Base-by-base conservation (phyloP, 2,888 invertebrate species). In the Athalia cordata region DNA sequence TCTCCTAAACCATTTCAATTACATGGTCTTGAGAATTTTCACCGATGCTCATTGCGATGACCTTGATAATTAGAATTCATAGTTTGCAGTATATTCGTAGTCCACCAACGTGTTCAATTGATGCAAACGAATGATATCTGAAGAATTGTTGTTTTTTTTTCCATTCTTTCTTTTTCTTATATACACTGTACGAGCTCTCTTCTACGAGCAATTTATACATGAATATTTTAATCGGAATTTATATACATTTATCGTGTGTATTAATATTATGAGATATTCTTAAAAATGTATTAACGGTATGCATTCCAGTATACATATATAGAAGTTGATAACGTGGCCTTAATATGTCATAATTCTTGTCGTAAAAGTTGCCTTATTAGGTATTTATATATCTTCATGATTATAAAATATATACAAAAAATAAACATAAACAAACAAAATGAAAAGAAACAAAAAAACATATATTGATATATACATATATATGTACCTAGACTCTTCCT, bases 231-330 rank as follows among this genome's bases (percentile, higher is more conserved):
- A 29, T 29, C 29, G 29, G 29, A 29, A 29, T 29, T 1, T 29
- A 29, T 29, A 29, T 29, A 2, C 29, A 29, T 29, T 29, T 29
- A 67, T 47, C 3, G 9, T n/a, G 47, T 65, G 13, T 47, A 29
- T 62, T 29, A 29, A 11, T 9, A 47, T 9, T 43, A 47, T 65
- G 5, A 47, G 65, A 65, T 65, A 65, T 65, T 65, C 47, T 65
- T 47, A 65, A 11, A 65, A 65, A 65, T 65, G 43, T 65, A 47
- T 65, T 65, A 67, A 67, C 67, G 50, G 67, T 67, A 67, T 50
- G 67, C 67, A 67, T 67, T 67, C 67, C 67, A 67, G 9, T 50
- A 67, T 66, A 66, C 13, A 50, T 29, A 50, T 29, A 29, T 15
- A 50, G 13, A 67, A 15, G 50, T 15, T 6, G 13, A 61, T 13